Percentiles rank a stretch among this genome's conserved stretches.
Evolutionary conservation across 2,888 invertebrate genomes (phyloP).

Genomic region (Agrotis puta): DNA sequence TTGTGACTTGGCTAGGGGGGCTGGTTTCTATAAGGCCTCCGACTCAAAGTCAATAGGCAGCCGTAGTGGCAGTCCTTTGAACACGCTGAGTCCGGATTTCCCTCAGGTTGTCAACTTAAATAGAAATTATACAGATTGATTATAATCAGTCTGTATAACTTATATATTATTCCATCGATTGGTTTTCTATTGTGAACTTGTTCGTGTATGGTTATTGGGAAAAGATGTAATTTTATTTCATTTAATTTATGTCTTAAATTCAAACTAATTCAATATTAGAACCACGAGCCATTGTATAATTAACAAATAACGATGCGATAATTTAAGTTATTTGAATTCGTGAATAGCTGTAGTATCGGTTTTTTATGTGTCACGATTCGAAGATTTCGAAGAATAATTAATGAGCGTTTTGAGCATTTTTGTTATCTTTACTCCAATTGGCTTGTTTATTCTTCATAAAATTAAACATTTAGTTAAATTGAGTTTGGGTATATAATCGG

Average conservation of each 20-base stretch:
- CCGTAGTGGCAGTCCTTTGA: no score
- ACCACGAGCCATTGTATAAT: constrained; percentile 7
- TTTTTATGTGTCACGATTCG: constrained; percentile 42
- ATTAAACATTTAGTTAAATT: no score
- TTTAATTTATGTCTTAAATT: neutral
- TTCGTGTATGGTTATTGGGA: neutral
- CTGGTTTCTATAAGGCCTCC: no score
- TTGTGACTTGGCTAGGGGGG: no score
- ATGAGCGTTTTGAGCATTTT: neutral
- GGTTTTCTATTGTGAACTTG: neutral
- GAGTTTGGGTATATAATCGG: no score
- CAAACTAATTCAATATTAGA: neutral
- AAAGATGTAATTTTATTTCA: neutral
- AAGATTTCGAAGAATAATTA: constrained; percentile 17
- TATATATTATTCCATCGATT: neutral
- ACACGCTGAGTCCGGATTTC: no score
- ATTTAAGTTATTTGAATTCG: constrained; percentile 33
- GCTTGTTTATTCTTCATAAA: no score
- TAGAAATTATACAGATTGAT: no score
- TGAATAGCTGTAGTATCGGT: constrained; percentile 29
- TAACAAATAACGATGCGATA: constrained; percentile 17
- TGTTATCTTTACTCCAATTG: neutral
- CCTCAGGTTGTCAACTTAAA: no score
- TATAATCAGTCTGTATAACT: no score
- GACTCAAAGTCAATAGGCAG: no score